These are phyloP conservation scores for Trididemnum clinides DNA, from an alignment of 23 tunicate genomes.

Conservation along the genomic window DNA sequence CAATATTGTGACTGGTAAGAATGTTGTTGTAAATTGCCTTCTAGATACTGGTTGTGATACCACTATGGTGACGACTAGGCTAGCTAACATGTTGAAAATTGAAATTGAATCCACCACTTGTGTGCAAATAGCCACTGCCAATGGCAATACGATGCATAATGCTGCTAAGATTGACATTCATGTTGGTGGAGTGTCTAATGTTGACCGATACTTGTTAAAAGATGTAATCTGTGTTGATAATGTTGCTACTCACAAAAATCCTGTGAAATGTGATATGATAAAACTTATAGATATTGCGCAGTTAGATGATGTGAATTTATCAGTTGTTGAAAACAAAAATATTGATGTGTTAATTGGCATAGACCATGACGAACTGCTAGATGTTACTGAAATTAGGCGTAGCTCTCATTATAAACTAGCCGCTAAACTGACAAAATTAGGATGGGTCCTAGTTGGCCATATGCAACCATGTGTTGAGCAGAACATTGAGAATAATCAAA, in stretches of 20 bases:
- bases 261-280: background rate
- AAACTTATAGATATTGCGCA: background rate
- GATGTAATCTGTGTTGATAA: background rate
- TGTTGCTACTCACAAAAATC: constrained; percentile 7
- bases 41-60: constrained; percentile 9
- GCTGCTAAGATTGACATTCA: background rate
- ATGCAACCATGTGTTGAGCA: too few relatives aligned
- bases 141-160: background rate
- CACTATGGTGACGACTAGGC: background rate
- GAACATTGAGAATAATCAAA: too few relatives aligned
- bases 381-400: background rate
- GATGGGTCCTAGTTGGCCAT: too few relatives aligned
- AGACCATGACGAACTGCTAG: background rate
- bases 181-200: background rate
- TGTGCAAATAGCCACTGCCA: background rate
- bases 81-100: background rate
- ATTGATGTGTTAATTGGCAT: constrained; percentile 7
- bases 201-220: background rate
- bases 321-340: background rate
- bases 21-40: background rate
- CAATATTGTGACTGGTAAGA: background rate
- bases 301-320: background rate
- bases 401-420: background rate
- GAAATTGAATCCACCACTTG: background rate
- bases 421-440: background rate